Base-by-base conservation (phyloP, 2,888 invertebrate species). In the Papilio protenor region DNA sequence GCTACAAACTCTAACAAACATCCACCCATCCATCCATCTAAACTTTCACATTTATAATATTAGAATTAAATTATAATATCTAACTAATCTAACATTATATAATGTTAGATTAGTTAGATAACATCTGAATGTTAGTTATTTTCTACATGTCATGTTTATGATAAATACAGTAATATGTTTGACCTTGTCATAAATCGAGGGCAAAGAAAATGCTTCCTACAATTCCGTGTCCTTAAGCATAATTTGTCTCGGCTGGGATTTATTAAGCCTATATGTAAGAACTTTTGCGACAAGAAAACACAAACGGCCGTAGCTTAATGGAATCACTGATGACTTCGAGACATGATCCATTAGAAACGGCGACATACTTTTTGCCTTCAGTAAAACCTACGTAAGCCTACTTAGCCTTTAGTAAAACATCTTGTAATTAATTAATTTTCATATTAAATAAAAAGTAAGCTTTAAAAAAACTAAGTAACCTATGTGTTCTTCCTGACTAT, bases 321-420 rank as follows among this genome's bases (percentile, higher is more conserved):
- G 76, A 72, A 64, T 76, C 76, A 61, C 76, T 76, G 61, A 76
- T 76, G 76, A 76, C 52, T 69, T 52, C 33, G 33, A 66, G 66
- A 66, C 40, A 66, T 66, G 64, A 66, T 66, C 18, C 40, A 66
- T 66, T 66, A 64, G 6, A 66, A 11, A 59, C 14, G 27, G 40
- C 33, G 64, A 66, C 40, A 66, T 40, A 40, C n/a, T 33, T 66
- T 66, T 23, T 66, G 1, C 11, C 40, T 23, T 27, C 5, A 61
- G 11, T 27, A 40, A 27, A 61, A 27, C 23, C 16, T 52, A 16
- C 57, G 3, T 21, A 16, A 21, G 21, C 11, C 2, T 4, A 57
- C 55, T 55, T 55, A 6, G 18, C 16, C 16, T 18, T 52, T 52
- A 52, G 52, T 52, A 52, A 18, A 52, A 52, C 40, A 40, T 40